A percentile compares a stretch with the other conserved stretches of the same genome.
Conservation (phyloP, 2,113 vertebrate species). For the Vombatus ursinus region DNA sequence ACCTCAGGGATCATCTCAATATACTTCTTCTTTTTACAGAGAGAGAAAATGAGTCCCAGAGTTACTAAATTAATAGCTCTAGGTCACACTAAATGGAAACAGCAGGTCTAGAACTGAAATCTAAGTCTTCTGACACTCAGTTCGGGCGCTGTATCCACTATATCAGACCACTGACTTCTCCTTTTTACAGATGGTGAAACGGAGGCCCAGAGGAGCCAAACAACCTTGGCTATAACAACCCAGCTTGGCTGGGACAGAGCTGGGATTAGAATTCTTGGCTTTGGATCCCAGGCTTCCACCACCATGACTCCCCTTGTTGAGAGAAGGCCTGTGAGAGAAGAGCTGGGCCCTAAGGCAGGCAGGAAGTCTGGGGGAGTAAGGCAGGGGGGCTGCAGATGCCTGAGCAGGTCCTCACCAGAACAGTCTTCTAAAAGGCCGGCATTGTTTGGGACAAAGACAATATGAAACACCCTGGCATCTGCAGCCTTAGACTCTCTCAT, state of each 20-base stretch:
- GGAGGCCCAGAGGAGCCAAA: background rate
- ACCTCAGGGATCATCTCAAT: background rate
- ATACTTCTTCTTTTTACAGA: background rate
- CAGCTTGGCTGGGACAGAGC: background rate
- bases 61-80: background rate
- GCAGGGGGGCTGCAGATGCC: background rate
- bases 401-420: background rate
- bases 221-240: background rate
- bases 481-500: constrained; percentile 7
- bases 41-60: background rate
- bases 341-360: background rate
- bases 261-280: background rate
- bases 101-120: background rate
- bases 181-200: background rate
- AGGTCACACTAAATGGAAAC: background rate
- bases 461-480: constrained; percentile 7
- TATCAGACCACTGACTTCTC: background rate
- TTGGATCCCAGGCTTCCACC: background rate
- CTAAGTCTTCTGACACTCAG: background rate
- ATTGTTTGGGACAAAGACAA: constrained; percentile 34
- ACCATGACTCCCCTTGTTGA: background rate
- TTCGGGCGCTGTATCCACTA: background rate
- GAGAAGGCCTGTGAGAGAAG: background rate
- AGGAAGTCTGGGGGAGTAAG: background rate
- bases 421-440: background rate